Evolutionary conservation across 2,888 invertebrate species (phyloP).

Genomic region (Plagodis dolabraria): DNA sequence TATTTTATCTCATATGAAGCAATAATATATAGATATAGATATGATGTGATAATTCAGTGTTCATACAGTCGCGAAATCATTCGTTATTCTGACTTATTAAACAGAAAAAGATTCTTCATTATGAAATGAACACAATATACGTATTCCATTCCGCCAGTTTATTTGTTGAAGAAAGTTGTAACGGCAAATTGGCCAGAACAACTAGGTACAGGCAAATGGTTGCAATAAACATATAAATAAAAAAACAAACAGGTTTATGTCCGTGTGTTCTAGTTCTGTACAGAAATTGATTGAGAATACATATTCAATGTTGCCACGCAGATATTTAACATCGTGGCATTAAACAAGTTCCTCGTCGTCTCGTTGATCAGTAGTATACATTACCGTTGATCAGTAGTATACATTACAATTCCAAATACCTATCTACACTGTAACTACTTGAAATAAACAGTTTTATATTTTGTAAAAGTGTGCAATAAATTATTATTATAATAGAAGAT

Average conservation of each 20-base stretch:
- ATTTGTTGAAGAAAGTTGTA: neutral
- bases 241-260: conserved; percentile 4
- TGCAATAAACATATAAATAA: neutral
- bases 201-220: neutral
- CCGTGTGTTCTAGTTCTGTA: conserved; percentile 1
- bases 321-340: neutral
- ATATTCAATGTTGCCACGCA: conserved; percentile 3
- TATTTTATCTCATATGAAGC: no score
- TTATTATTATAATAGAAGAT: no score
- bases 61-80: no score
- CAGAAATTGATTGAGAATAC: neutral
- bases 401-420: neutral
- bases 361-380: no score
- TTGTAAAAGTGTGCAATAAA: no score
- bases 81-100: no score
- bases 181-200: neutral
- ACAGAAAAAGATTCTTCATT: neutral
- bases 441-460: no score
- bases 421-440: neutral
- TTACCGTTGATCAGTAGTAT: neutral
- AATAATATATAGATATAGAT: no score
- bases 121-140: neutral
- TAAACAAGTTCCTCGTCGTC: neutral
- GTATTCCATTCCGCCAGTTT: no score
- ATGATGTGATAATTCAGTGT: no score